Evolutionary conservation across 2,888 invertebrate species (phyloP), one percentile per base, ranked within the genome.

Genomic region (Cephus pulcher): DNA sequence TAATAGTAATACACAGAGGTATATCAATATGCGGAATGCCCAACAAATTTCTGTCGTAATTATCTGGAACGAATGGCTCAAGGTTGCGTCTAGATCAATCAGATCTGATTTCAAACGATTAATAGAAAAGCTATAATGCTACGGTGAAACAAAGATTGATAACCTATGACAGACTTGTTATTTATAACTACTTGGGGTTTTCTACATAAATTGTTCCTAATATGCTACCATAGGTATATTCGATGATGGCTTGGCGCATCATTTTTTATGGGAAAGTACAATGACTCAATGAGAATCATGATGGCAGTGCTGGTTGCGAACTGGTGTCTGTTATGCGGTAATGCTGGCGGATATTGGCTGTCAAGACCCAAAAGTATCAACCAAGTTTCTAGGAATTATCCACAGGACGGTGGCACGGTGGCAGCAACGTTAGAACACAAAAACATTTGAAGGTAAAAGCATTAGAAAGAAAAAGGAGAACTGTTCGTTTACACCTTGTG

Each of bases 211-310:
- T 56, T 23, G 56, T 56, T 56, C 2, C 6, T 23, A 9, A 56
- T 56, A 23, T 9, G 23, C 23, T 23, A 56, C 2, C 6, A 23
- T 15, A 40, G 2, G 56, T 23, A 56, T 56, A 9, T 23, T 15
- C 23, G 9, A 56, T 9, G 23, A 9, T 56, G 23, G 9, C 2
- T 56, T 23, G 23, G 56, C 9, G 56, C 56, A 56, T 56, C 1
- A 40, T 40, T 40, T 23, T 56, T 73, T 15, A 34, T 80, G 77
- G 81, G 85, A 81, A 84, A 84, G 78, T 80, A 84, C 83, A 77
- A 74, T 86, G 86, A 86, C 78, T 86, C 85, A 82, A 84, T 78
- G 23, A 56, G 2, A 56, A 56, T 56, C 56, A 23, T 23, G 23
- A 9, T 56, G 23, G 56, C 56, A 56, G 56, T 56, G 56, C 56